These are phyloP conservation scores for Coryphaenoides rupestris DNA, from an alignment of 2,113 vertebrate species.

Conservation along the genomic window DNA sequence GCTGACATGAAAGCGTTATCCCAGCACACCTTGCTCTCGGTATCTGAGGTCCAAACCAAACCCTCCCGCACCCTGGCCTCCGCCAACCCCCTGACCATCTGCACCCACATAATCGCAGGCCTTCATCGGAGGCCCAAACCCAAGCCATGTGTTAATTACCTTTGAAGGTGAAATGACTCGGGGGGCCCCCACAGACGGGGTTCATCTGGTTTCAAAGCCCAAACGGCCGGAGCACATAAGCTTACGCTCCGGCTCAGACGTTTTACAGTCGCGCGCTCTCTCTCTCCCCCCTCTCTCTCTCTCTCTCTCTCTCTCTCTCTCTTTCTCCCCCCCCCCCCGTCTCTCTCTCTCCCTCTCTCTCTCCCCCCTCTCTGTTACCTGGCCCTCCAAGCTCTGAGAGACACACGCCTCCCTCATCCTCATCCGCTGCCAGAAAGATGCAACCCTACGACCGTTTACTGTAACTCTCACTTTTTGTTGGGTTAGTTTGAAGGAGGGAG, in stretches of 20 bases:
- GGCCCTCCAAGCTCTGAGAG: neutral
- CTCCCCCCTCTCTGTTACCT: conserved; percentile 30
- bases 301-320: conserved; percentile 46
- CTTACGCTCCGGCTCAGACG: conserved; percentile 54
- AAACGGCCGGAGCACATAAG: conserved; percentile 54
- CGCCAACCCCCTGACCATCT: conserved; percentile 52
- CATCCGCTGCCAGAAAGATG: conserved; percentile 25
- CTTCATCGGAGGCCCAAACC: conserved; percentile 69
- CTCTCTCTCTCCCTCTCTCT: conserved; percentile 49
- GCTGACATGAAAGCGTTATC: conserved; percentile 76
- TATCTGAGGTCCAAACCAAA: conserved; percentile 52
- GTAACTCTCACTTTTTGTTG: conserved; percentile 35
- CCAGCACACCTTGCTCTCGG: conserved; percentile 73
- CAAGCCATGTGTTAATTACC: conserved; percentile 78
- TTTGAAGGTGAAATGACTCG: conserved; percentile 78
- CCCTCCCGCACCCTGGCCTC: conserved; percentile 18
- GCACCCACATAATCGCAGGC: conserved; percentile 73
- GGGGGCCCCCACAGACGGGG: conserved; percentile 57
- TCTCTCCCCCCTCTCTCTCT: too few relatives aligned
- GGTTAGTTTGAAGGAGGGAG: conserved; percentile 43
- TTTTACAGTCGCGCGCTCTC: conserved; percentile 61
- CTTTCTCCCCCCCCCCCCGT: conserved; percentile 20
- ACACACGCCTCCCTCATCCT: neutral
- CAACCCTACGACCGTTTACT: conserved; percentile 8
- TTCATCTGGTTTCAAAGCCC: conserved; percentile 73